These are phyloP conservation scores for Moxostoma hubbsi DNA, from an alignment of 2,797 vertebrate genomes.

Conservation along the genomic window DNA sequence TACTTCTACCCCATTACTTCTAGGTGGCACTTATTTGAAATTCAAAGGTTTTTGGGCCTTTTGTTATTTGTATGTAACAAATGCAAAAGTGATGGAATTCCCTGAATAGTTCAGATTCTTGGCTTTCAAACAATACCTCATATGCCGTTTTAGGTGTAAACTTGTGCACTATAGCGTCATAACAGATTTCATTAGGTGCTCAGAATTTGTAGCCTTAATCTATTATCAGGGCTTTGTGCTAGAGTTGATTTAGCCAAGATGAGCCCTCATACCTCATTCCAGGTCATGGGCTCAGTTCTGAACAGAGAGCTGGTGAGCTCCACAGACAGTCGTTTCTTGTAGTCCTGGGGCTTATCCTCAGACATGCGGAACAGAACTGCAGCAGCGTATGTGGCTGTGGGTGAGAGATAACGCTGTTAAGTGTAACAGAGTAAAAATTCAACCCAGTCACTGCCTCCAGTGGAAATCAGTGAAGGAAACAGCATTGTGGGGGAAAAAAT, in stretches of 20 bases:
- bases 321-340: slow-evolving; percentile 96
- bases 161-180: too few species aligned
- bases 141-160: too few species aligned
- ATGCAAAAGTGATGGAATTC: too few species aligned
- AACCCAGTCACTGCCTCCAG: slow-evolving; percentile 26
- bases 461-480: slow-evolving; percentile 3
- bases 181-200: not conserved
- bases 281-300: slow-evolving; percentile 97
- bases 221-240: slow-evolving; percentile 39
- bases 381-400: slow-evolving; percentile 93
- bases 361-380: slow-evolving; percentile 99
- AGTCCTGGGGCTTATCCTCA: slow-evolving; percentile 99
- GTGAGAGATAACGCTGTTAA: slow-evolving; percentile 45
- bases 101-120: too few species aligned
- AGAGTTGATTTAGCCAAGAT: slow-evolving; percentile 42
- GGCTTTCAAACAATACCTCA: too few species aligned
- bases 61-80: too few species aligned
- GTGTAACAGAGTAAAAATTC: slow-evolving; percentile 22
- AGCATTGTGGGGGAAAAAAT: not conserved
- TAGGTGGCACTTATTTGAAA: too few species aligned
- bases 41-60: too few species aligned
- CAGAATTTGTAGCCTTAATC: slow-evolving; percentile 30
- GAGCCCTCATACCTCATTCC: slow-evolving; percentile 87
- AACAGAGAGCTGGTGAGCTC: slow-evolving; percentile 98
- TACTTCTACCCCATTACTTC: too few species aligned